Evolutionary conservation across 1,140 invertebrate genomes (phyloP).

Genomic region (Drosophila equinoxialis): DNA sequence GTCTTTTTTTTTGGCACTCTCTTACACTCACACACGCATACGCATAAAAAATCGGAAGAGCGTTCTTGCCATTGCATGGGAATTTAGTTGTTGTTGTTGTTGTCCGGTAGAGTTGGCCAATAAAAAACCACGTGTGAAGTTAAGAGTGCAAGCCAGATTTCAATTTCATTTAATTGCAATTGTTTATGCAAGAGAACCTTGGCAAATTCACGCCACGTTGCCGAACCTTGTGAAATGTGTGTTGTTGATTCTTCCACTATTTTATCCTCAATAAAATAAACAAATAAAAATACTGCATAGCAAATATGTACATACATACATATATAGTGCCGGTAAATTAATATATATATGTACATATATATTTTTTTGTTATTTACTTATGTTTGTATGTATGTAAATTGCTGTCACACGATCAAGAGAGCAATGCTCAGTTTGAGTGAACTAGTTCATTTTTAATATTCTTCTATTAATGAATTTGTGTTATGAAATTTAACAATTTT

Average conservation of each 20-base stretch:
- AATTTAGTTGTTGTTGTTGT: slow-evolving; percentile 26
- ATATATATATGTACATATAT: too few species aligned
- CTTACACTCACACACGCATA: slow-evolving; percentile 1
- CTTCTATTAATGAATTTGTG: neutral
- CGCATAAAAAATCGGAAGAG: slow-evolving; percentile 18
- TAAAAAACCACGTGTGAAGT: slow-evolving; percentile 2
- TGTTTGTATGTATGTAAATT: neutral
- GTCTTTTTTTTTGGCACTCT: slow-evolving; percentile 14
- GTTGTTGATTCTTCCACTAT: too few species aligned
- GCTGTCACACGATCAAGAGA: neutral
- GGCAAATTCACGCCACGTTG: neutral
- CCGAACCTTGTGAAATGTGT: neutral
- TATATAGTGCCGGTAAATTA: neutral
- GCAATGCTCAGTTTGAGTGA: neutral
- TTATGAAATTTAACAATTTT: neutral
- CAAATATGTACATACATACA: too few species aligned
- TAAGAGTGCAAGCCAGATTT: neutral
- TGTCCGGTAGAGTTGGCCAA: neutral
- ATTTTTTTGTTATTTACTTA: slow-evolving; percentile 1
- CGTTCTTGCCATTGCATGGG: neutral
- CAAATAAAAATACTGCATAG: neutral
- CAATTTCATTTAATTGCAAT: slow-evolving; percentile 1
- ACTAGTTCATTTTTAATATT: neutral
- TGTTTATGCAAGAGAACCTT: neutral
- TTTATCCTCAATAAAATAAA: neutral